Base-by-base conservation (phyloP, 2,113 vertebrate genomes). In the Bucco capensis region DNA sequence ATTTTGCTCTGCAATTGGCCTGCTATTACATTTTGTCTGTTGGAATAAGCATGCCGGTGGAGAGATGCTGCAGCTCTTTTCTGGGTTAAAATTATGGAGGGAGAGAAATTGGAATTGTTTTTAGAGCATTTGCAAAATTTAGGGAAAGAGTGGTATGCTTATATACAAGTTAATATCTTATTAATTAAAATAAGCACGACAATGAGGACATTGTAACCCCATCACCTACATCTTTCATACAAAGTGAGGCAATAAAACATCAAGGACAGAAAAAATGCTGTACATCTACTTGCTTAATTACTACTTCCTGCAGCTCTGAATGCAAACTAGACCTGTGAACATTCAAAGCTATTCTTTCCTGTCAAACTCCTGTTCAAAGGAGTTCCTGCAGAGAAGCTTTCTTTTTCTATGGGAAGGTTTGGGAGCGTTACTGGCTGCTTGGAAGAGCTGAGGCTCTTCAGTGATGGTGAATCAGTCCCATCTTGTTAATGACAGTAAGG, bases 111-210 rank as follows among this genome's bases (percentile, higher is more conserved):
- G 56, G 44, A 82, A 22, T 25, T 86, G 73, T 35, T 90, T 90
- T 87, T 83, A 84, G 27, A 79, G 15, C 46, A 35, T 44, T 81
- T 38, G 15, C 62, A 91, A 57, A 86, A 76, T 62, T 38, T 49
- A 69, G 54, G 71, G 80, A 86, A 96, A 77, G 31, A 66, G 37
- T 47, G 87, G 84, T 61, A 49, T 49, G 8, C 73, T 95, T 4
- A 2, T 42, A 61, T 51, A 83, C 89, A 90, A 86, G 57, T 78
- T 86, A 61, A 83, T 88, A 88, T 83, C 80, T 89, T 82, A 72
- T 97, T 54, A 19, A 62, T 94, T 92, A 53, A 95, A 95, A 79
- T 31, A 58, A 64, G 42, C 56, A 42, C 66, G 72, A 66, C 84
- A 93, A 79, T 91, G 82, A 91, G 87, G 86, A 93, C 70, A 57